Evolutionary conservation across 2,113 vertebrate genomes (phyloP).

Genomic region (Lucifuga dentata): DNA sequence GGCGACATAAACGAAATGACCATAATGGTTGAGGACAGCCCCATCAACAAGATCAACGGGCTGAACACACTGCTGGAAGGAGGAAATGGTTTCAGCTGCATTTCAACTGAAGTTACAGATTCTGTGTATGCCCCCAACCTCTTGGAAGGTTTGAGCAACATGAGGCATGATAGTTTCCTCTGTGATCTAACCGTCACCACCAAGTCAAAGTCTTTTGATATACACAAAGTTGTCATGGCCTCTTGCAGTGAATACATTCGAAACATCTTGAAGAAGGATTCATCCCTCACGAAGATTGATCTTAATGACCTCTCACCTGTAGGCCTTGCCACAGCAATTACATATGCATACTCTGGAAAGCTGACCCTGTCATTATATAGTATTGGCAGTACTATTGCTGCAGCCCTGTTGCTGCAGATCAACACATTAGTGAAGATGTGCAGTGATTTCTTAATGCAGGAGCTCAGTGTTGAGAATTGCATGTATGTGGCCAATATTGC

Average conservation of each 20-base stretch:
- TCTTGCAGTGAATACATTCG: slow-evolving; percentile 96
- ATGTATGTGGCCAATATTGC: slow-evolving; percentile 98
- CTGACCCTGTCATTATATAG: slow-evolving; percentile 96
- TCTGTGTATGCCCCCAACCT: slow-evolving; percentile 91
- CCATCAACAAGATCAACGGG: slow-evolving; percentile 92
- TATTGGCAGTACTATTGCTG: slow-evolving; percentile 95
- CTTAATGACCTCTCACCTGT: slow-evolving; percentile 92
- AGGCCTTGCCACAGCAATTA: slow-evolving; percentile 93
- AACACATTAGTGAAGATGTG: slow-evolving; percentile 97
- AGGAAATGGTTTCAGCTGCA: slow-evolving; percentile 94
- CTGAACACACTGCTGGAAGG: slow-evolving; percentile 93
- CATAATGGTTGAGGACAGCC: slow-evolving; percentile 93
- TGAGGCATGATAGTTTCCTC: slow-evolving; percentile 95
- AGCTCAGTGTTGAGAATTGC: slow-evolving; percentile 97
- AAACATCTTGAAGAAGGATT: slow-evolving; percentile 93
- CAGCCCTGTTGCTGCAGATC: slow-evolving; percentile 92
- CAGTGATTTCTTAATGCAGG: slow-evolving; percentile 95
- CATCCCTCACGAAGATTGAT: slow-evolving; percentile 90
- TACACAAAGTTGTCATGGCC: slow-evolving; percentile 97
- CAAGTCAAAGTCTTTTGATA: slow-evolving; percentile 96
- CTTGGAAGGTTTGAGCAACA: slow-evolving; percentile 93
- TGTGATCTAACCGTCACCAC: slow-evolving; percentile 94
- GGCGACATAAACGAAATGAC: slow-evolving; percentile 92
- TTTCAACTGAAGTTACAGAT: slow-evolving; percentile 94
- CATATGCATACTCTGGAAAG: slow-evolving; percentile 96